phyloP scores from a whole-genome alignment of 2,113 vertebrate genomes.

The Macaca nemestrina region DNA sequence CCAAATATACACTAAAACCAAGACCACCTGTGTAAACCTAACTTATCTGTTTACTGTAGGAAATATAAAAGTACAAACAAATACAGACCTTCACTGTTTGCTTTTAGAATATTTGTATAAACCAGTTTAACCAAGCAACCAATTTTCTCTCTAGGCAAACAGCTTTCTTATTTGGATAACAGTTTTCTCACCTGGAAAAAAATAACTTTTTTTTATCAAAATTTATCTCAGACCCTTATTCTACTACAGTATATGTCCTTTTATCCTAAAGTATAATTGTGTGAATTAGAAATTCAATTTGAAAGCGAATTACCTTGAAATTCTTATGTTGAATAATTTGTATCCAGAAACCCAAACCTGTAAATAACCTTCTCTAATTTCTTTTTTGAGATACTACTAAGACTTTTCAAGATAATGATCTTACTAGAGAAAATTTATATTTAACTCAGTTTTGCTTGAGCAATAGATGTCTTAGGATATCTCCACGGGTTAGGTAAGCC shows the following conservation, averaged over 20 bases:
- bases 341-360: background rate
- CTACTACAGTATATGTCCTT: background rate
- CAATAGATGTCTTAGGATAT: background rate
- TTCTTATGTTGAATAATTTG: background rate
- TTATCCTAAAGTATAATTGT: background rate
- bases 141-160: background rate
- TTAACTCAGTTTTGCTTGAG: background rate
- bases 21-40: background rate
- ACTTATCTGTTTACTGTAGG: background rate
- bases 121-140: background rate
- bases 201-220: background rate
- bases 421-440: background rate
- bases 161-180: background rate
- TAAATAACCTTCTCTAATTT: background rate
- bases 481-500: background rate
- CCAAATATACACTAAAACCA: background rate
- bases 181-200: background rate
- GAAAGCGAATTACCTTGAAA: background rate
- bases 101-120: background rate
- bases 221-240: background rate
- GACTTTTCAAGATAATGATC: background rate
- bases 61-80: background rate
- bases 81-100: background rate
- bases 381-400: background rate
- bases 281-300: background rate